Evolutionary conservation across 2,113 vertebrate species (phyloP), one percentile per base, ranked within the genome.

Genomic region (Picathartes gymnocephalus): DNA sequence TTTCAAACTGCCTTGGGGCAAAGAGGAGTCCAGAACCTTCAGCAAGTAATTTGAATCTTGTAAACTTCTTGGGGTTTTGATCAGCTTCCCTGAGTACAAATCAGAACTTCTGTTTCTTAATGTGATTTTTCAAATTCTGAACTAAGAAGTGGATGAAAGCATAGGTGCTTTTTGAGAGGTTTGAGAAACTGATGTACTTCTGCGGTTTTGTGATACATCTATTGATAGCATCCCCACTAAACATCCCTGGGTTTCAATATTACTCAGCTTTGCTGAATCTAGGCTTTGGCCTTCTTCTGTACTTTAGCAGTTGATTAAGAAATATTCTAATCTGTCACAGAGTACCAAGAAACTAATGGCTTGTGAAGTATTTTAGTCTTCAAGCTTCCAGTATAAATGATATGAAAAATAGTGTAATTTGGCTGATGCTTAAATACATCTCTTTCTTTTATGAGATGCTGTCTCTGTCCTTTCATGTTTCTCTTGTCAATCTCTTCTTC

Each of bases 291-390:
- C 69, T 51, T 51, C 91, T 95, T 96, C 84, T 91, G 61, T 93
- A 81, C 88, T 93, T 97, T 93, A 96, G 74, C 87, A 93, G 80
- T 97, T 97, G 95, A 96, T 98, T 96, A 96, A 97, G 93, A 97
- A 96, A 96, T 90, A 79, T 48, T 97, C 86, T 98, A 97, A 97
- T 97, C 86, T 2, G 1, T 96, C 93, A 70, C 85, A 96, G 89
- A 87, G 54, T 94, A 95, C 84, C 83, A 85, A 95, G 93, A 95
- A 98, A 86, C 89, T 95, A 97, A 96, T 97, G 88, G 94, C 44
- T 97, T 96, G 77, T 95, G 66, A 72, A 97, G 62, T 88, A 85
- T 97, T 97, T 97, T 88, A 88, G 66, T 96, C 88, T 96, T 97
- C 94, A 97, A 92, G 80, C 91, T 97, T 95, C 72, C 48, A 71